phyloP scores from a whole-genome alignment of 1,140 invertebrate species.

The Orussus abietinus region DNA sequence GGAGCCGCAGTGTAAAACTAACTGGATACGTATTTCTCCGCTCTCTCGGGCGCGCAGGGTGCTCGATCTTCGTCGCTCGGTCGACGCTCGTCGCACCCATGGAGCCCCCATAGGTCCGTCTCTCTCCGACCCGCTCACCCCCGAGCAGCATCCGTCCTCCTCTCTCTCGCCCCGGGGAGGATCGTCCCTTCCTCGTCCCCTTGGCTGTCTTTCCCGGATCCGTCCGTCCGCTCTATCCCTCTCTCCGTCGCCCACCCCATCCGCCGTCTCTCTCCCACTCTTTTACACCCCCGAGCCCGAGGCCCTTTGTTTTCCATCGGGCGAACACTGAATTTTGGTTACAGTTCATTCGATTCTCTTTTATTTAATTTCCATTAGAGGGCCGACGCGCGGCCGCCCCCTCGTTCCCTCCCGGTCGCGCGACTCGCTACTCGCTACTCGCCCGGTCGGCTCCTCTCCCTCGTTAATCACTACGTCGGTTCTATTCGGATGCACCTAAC shows the following conservation, averaged over 20 bases:
- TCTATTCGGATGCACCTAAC: too few species aligned
- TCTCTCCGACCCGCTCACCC: too few species aligned
- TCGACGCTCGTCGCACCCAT: too few species aligned
- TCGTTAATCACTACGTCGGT: too few species aligned
- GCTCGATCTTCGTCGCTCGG: too few species aligned
- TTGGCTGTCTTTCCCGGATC: conserved; percentile 3
- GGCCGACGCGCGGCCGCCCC: conserved; percentile 9
- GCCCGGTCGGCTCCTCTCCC: conserved; percentile 2
- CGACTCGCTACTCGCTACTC: conserved; percentile 12
- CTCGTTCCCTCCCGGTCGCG: conserved; percentile 13
- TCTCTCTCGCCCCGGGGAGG: conserved; percentile 15
- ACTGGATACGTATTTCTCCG: conserved; percentile 49
- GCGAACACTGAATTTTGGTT: conserved; percentile 40
- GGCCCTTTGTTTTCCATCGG: conserved; percentile 38
- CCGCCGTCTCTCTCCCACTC: conserved; percentile 12
- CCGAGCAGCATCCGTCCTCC: conserved; percentile 19
- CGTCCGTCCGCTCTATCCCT: conserved; percentile 12
- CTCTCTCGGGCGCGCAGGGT: conserved; percentile 23
- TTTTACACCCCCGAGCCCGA: conserved; percentile 11
- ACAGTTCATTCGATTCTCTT: conserved; percentile 39
- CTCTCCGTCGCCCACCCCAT: conserved; percentile 6
- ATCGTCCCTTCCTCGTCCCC: conserved; percentile 14
- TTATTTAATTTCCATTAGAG: conserved; percentile 40
- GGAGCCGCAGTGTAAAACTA: conserved; percentile 48
- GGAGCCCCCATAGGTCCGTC: too few species aligned